These are phyloP conservation scores for Nanorana parkeri DNA, from an alignment of 2,113 vertebrate genomes.

Conservation along the genomic window DNA sequence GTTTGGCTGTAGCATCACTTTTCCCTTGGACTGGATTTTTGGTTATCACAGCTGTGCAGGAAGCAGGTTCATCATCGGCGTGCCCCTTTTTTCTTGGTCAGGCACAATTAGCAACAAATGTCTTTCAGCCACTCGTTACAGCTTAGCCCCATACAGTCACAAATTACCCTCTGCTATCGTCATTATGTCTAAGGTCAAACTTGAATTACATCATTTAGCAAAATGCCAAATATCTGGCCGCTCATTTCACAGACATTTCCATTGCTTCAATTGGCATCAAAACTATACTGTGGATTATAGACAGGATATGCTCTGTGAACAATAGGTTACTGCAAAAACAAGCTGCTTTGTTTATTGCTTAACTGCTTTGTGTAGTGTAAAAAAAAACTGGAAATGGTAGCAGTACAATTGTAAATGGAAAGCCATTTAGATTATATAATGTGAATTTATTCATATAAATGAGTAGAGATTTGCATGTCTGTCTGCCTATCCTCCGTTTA, in stretches of 20 bases:
- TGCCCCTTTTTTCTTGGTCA: background rate
- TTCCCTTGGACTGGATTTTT: background rate
- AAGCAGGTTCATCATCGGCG: constrained; percentile 1
- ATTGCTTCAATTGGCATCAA: background rate
- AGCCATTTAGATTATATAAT: too few relatives aligned
- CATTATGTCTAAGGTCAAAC: background rate
- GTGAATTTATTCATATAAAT: too few relatives aligned
- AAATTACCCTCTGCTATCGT: background rate
- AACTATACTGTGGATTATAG: background rate
- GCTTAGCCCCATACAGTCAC: background rate
- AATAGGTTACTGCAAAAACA: too few relatives aligned
- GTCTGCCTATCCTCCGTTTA: too few relatives aligned
- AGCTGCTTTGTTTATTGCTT: too few relatives aligned
- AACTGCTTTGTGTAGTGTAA: too few relatives aligned
- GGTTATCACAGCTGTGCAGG: constrained; percentile 18
- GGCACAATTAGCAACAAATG: constrained; percentile 4
- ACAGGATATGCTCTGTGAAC: background rate
- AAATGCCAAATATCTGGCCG: background rate
- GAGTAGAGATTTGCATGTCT: too few relatives aligned
- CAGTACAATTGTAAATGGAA: too few relatives aligned
- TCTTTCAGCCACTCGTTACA: background rate
- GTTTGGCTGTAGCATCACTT: too few relatives aligned
- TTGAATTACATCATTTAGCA: constrained; percentile 10
- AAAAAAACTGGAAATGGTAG: too few relatives aligned
- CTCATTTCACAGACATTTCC: background rate